A percentile compares a stretch with the other conserved stretches of the same genome.
Conservation (phyloP, 1,140 invertebrate species). For the Coelopa frigida region DNA sequence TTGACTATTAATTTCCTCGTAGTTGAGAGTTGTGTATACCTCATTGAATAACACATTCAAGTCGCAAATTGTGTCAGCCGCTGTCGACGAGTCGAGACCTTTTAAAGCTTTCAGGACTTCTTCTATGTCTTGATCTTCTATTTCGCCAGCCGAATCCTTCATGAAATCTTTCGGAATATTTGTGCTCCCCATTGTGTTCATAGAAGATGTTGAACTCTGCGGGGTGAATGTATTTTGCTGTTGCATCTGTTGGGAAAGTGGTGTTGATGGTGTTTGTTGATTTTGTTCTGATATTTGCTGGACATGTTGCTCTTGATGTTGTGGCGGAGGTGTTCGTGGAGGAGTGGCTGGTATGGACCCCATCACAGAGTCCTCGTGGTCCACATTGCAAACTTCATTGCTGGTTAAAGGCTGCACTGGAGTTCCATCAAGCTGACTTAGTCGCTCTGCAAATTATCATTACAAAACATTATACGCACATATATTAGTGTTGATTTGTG, state of each 20-base stretch:
- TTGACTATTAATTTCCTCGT: slow-evolving; percentile 18
- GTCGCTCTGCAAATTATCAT: slow-evolving; percentile 29
- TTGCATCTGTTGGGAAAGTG: slow-evolving; percentile 14
- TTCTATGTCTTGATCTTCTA: slow-evolving; percentile 41
- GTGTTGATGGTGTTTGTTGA: slow-evolving; percentile 11
- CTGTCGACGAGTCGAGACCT: slow-evolving; percentile 25
- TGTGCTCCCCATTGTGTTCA: slow-evolving; percentile 5
- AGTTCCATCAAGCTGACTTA: slow-evolving; percentile 37
- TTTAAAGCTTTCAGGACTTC: slow-evolving; percentile 42
- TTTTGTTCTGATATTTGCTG: slow-evolving; percentile 13
- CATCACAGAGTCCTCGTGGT: not conserved
- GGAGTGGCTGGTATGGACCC: slow-evolving; percentile 3
- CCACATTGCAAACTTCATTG: not conserved
- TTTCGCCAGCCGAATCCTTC: slow-evolving; percentile 19
- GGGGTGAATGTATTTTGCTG: slow-evolving; percentile 10
- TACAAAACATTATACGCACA: not conserved
- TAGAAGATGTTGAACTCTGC: slow-evolving; percentile 13
- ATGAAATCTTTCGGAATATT: slow-evolving; percentile 46
- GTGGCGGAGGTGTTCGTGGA: slow-evolving; percentile 19
- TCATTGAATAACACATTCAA: slow-evolving; percentile 33
- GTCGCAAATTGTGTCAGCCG: slow-evolving; percentile 33
- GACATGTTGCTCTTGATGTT: slow-evolving; percentile 11
- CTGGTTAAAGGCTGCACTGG: slow-evolving; percentile 5
- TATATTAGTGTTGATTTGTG: not conserved
- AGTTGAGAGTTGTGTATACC: slow-evolving; percentile 24